Evolutionary conservation across 2,797 vertebrate species (phyloP), one percentile per base, ranked within the genome.

Genomic region (Urophycis tenuis): DNA sequence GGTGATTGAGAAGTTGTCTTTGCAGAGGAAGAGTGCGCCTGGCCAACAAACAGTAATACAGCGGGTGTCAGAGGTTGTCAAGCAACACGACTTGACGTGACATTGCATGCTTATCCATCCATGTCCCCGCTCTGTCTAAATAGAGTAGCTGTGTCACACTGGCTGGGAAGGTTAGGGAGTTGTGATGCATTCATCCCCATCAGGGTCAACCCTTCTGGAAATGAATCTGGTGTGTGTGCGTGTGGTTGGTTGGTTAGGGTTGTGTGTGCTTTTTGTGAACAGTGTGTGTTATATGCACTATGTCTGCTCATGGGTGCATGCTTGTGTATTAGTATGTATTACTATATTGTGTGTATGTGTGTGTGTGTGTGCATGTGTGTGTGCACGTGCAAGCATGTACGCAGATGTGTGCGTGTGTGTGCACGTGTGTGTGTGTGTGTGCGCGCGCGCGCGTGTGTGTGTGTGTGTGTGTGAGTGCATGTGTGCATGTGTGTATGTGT

Each of bases 81-180:
- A 34, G 71, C 71, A 41, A 5, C 30, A 64, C 29, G 34, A 34
- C 30, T 75, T 14, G 11, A 41, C 45, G 74, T 75, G 64, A 81
- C 35, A 64, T 75, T 33, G 41, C 72, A 77, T 70, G 74, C 53
- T 78, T 67, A 73, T 75, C 25, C n/a, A 53, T 73, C 53, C 29
- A 64, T 71, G 32, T 67, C 22, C 32, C 25, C 3, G 53, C 31
- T 45, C 5, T 71, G 22, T 49, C 34, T 53, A 60, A 35, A 35
- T 73, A 32, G 29, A 72, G 32, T 30, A 75, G 80, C 76, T 74
- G 36, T 30, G 53, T 74, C 36, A 36, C 17, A 22, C 35, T 67
- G 78, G 69, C 71, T 60, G 49, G 34, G n/a, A 71, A 41, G 49
- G 71, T 30, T 45, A 25, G 60, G 49, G 70, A 75, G 70, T 74